These are phyloP conservation scores for Zosterops pallidus DNA, from an alignment of 2,113 vertebrate genomes.

Conservation along the genomic window DNA sequence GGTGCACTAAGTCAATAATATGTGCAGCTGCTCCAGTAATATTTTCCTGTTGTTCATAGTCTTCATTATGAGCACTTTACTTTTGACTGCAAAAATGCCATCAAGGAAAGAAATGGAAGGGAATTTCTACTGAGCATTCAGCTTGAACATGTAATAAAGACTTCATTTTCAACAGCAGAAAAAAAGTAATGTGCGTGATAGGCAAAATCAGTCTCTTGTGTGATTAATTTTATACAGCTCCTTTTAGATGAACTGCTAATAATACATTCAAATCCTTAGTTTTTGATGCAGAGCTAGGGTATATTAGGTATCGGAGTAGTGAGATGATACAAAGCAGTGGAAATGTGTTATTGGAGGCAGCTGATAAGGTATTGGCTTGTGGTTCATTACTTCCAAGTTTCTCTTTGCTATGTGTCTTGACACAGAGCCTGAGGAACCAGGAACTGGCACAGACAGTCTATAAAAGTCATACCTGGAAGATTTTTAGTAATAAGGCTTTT, in stretches of 20 bases:
- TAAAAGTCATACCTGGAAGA: neutral
- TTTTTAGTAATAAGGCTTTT: neutral
- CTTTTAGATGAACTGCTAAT: neutral
- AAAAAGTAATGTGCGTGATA: neutral
- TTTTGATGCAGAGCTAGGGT: neutral
- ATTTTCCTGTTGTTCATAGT: neutral
- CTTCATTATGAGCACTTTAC: neutral
- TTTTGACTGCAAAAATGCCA: neutral
- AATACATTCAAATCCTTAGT: neutral
- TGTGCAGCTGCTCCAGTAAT: neutral
- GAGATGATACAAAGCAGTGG: neutral
- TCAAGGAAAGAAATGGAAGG: neutral
- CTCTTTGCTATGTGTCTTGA: neutral
- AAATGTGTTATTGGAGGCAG: neutral
- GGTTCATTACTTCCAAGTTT: neutral
- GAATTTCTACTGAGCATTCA: neutral
- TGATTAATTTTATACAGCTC: neutral
- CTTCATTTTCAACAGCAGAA: neutral
- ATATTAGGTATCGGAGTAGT: neutral
- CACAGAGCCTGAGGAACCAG: neutral
- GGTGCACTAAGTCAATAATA: neutral
- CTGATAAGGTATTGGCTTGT: neutral
- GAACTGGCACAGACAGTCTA: neutral
- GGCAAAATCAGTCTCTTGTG: neutral
- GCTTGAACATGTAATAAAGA: slow-evolving; percentile 4